These are phyloP conservation scores for Sitta carolinensis DNA, from an alignment of 2,797 vertebrate genomes.

Conservation along the genomic window DNA sequence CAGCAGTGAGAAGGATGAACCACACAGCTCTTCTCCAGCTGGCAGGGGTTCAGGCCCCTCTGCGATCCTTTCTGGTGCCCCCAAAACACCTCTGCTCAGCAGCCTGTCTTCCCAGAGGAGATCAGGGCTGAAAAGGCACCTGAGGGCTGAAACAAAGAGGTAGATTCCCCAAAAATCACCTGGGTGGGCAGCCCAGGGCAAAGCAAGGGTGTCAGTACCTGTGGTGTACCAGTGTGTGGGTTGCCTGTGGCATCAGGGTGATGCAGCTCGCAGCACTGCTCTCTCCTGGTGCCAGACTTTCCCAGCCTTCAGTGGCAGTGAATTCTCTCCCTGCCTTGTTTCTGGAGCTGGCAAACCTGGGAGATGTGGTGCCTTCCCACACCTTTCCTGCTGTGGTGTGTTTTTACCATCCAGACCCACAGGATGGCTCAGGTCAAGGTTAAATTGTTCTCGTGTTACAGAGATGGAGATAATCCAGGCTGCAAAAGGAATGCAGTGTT, in stretches of 20 bases:
- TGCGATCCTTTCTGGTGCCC: fast-evolving
- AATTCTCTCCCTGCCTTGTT: not conserved
- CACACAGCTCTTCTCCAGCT: not conserved
- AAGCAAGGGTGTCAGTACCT: not conserved
- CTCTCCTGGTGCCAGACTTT: not conserved
- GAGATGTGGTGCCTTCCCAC: not conserved
- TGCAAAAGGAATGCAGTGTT: not conserved
- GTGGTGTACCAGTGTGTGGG: not conserved
- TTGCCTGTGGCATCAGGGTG: fast-evolving
- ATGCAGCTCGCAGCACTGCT: not conserved
- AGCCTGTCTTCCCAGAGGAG: not conserved
- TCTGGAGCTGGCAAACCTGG: not conserved
- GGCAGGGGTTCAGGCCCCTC: not conserved
- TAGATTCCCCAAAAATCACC: not conserved
- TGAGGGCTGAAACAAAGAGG: not conserved
- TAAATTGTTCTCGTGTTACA: fast-evolving
- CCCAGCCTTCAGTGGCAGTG: not conserved
- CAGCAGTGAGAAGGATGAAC: not conserved
- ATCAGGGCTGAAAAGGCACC: not conserved
- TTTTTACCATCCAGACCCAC: not conserved
- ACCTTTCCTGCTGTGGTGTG: fast-evolving
- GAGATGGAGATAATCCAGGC: not conserved
- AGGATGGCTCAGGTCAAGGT: not conserved
- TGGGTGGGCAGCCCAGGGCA: not conserved
- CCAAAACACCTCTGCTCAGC: not conserved